These are phyloP conservation scores for Heterochromis multidens DNA, from an alignment of 2,113 vertebrate species.

Conservation along the genomic window DNA sequence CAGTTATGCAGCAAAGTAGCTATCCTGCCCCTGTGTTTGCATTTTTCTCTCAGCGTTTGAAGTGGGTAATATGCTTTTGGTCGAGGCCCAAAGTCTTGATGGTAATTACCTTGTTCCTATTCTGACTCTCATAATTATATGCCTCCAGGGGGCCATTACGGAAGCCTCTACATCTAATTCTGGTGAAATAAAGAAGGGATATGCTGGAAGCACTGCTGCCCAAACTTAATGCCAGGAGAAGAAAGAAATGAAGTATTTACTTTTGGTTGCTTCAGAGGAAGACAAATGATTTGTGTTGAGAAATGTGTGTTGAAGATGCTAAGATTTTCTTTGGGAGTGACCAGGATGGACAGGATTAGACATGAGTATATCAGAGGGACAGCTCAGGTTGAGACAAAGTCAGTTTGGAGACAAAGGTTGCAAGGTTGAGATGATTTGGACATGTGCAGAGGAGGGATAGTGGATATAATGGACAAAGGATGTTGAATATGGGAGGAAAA, in stretches of 20 bases:
- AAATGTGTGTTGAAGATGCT: neutral
- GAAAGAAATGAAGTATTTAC: slow-evolving; percentile 42
- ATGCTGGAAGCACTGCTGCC: slow-evolving; percentile 25
- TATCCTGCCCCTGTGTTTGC: slow-evolving; percentile 44
- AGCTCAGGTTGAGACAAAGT: neutral
- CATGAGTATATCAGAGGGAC: neutral
- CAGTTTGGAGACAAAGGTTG: neutral
- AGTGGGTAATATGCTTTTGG: slow-evolving; percentile 64
- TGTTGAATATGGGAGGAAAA: neutral
- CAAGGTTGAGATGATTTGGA: neutral
- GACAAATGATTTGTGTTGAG: neutral
- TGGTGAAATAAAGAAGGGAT: slow-evolving; percentile 53
- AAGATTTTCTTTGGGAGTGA: neutral
- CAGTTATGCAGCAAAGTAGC: slow-evolving; percentile 3
- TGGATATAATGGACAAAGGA: neutral
- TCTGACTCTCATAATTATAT: slow-evolving; percentile 64
- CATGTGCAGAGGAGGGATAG: neutral
- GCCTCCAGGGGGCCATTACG: slow-evolving; percentile 64
- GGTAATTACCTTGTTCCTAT: slow-evolving; percentile 69
- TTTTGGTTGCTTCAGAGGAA: slow-evolving; percentile 30
- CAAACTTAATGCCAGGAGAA: slow-evolving; percentile 35
- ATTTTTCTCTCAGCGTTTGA: slow-evolving; percentile 53
- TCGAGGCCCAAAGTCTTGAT: slow-evolving; percentile 54
- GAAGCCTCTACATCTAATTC: slow-evolving; percentile 65
- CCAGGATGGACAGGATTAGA: neutral